Conservation (phyloP, 2,797 vertebrate species). For the Prunella strophiata region DNA sequence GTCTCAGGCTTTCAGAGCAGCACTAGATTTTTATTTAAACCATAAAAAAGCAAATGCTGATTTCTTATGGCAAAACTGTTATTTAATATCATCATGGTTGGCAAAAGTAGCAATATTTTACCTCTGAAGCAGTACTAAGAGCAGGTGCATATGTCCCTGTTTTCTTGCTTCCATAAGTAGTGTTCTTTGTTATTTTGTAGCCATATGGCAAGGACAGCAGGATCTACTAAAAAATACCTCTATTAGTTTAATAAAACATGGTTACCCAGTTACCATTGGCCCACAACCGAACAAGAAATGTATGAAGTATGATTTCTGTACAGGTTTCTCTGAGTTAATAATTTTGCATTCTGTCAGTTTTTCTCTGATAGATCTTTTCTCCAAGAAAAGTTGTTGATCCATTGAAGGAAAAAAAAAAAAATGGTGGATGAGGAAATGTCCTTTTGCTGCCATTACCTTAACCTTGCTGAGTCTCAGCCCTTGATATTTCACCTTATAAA, state of each 20-base stretch:
- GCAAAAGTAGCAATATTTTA: constrained; percentile 45
- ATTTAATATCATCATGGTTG: not conserved
- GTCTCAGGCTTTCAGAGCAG: not conserved
- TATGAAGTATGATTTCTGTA: not conserved
- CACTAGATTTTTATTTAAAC: constrained; percentile 5
- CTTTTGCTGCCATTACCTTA: not conserved
- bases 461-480: not conserved
- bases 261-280: constrained; percentile 1
- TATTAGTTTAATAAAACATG: constrained; percentile 32
- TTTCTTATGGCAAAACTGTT: constrained; percentile 26
- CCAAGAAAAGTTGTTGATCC: not conserved
- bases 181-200: constrained; percentile 33
- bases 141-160: constrained; percentile 41
- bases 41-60: not conserved
- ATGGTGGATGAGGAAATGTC: not conserved
- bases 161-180: constrained; percentile 49
- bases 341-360: not conserved
- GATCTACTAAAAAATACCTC: constrained; percentile 22
- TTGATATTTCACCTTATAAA: not conserved
- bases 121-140: constrained; percentile 31
- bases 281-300: not conserved
- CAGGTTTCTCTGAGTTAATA: not conserved
- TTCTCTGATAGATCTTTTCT: not conserved
- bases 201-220: constrained; percentile 57
- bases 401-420: not conserved